These are phyloP conservation scores for Subacronicta megacephala DNA, from an alignment of 2,888 invertebrate genomes.

Conservation along the genomic window DNA sequence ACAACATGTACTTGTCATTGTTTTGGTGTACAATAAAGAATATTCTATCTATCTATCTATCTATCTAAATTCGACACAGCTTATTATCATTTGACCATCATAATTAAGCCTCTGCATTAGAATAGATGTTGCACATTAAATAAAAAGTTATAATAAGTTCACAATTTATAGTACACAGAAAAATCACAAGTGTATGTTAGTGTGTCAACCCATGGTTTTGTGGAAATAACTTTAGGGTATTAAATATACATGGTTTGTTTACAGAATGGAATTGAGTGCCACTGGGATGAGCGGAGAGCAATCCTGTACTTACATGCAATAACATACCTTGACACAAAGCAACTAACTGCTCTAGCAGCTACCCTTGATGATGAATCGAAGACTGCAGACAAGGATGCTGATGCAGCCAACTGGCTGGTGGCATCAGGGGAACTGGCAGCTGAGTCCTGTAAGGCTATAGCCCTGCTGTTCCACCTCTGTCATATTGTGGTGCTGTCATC, in stretches of 20 bases:
- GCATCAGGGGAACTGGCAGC: slow-evolving; percentile 85
- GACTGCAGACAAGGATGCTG: slow-evolving; percentile 80
- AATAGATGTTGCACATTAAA: too few species aligned
- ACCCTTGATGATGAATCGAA: slow-evolving; percentile 74
- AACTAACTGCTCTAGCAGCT: slow-evolving; percentile 71
- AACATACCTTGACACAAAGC: slow-evolving; percentile 81
- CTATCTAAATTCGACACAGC: too few species aligned
- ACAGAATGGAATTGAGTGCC: slow-evolving; percentile 89
- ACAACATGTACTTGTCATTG: too few species aligned
- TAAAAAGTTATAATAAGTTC: too few species aligned
- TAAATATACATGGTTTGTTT: neutral
- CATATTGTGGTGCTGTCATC: slow-evolving; percentile 91
- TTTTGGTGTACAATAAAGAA: too few species aligned
- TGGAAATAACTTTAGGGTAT: too few species aligned
- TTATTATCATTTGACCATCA: too few species aligned
- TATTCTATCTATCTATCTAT: too few species aligned
- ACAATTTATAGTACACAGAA: too few species aligned
- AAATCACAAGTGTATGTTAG: too few species aligned
- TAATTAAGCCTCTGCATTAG: too few species aligned
- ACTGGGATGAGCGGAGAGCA: slow-evolving; percentile 87
- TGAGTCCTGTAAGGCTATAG: slow-evolving; percentile 91
- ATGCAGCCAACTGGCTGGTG: slow-evolving; percentile 91
- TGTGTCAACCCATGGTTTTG: too few species aligned
- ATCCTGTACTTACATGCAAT: slow-evolving; percentile 88
- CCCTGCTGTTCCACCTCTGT: slow-evolving; percentile 94